Base-by-base conservation (phyloP, 2,113 vertebrate genomes). In the Xenopus tropicalis region DNA sequence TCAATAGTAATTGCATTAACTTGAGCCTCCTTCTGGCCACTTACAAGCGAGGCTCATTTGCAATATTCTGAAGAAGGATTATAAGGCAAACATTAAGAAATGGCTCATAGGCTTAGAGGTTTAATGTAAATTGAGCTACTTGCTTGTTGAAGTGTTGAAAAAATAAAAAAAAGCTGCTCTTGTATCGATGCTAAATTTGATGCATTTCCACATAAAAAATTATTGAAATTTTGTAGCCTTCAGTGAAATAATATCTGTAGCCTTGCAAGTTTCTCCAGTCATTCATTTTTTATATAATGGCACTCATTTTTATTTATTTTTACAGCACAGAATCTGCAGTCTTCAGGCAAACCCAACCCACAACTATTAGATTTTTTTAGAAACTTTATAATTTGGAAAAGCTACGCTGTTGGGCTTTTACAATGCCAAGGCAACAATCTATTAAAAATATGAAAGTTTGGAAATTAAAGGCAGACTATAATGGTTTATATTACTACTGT, bases 171-270 rank as follows among this genome's bases (percentile, higher is more conserved):
- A 37, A 48, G 14, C 48, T 74, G 58, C 51, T 22, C 14, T 68
- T 74, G 65, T 68, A 74, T 74, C 52, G 65, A 74, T 68, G 58
- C 64, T 61, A 68, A 61, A 74, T 67, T 42, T 74, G 65, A 74
- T 74, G 57, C 24, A 74, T 74, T 68, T 52, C 9, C 44, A 37
- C 72, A 74, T 74, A 68, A 74, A 61, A 51, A 42, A 6, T n/a
- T 74, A 74, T 74, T 74, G 72, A 74, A 61, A 68, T 74, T 42
- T 68, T 61, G 44, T 68, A 68, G 72, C 65, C 24, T 74, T 74
- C 56, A 74, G 65, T 68, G 66, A 68, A 74, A 58, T 46, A 64
- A 61, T 37, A 44, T 25, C 17, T 12, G 22, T 16, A 20, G 24
- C 17, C 54, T 46, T 44, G 37, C 29, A 20, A 23, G 20, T 19